These are phyloP conservation scores for Tyria jacobaeae DNA, from an alignment of 2,888 invertebrate genomes.

Conservation along the genomic window DNA sequence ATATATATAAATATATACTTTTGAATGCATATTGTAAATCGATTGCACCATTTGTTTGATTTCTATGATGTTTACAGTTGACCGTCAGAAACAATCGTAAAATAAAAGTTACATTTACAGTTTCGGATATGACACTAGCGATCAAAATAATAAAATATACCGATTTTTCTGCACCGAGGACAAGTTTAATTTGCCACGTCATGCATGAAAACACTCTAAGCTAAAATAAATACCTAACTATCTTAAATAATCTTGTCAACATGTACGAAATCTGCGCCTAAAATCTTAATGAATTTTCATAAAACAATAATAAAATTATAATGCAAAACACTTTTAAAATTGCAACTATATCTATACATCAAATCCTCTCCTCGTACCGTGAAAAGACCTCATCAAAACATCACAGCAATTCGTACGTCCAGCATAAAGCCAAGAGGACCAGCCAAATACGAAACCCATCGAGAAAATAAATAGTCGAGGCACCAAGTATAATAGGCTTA, in stretches of 20 bases:
- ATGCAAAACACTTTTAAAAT: constrained; percentile 87
- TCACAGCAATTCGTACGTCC: constrained; percentile 76
- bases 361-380: constrained; percentile 83
- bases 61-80: constrained; percentile 58
- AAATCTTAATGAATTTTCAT: constrained; percentile 82
- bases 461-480: constrained; percentile 69
- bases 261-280: constrained; percentile 83
- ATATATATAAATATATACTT: constrained; percentile 58
- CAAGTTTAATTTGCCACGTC: constrained; percentile 71
- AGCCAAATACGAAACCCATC: constrained; percentile 61
- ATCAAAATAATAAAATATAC: constrained; percentile 64
- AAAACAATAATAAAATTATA: constrained; percentile 87
- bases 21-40: constrained; percentile 52
- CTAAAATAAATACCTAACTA: constrained; percentile 87
- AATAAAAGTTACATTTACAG: constrained; percentile 48
- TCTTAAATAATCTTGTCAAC: constrained; percentile 86
- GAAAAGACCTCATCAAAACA: constrained; percentile 84
- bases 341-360: constrained; percentile 85
- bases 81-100: constrained; percentile 61
- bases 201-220: constrained; percentile 80
- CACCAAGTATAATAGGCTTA: constrained; percentile 62
- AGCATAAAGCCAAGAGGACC: constrained; percentile 65
- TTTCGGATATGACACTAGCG: constrained; percentile 75
- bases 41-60: constrained; percentile 74
- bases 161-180: constrained; percentile 67